Base-by-base conservation (phyloP, 2,113 vertebrate species). In the Corythornis vintsioides region DNA sequence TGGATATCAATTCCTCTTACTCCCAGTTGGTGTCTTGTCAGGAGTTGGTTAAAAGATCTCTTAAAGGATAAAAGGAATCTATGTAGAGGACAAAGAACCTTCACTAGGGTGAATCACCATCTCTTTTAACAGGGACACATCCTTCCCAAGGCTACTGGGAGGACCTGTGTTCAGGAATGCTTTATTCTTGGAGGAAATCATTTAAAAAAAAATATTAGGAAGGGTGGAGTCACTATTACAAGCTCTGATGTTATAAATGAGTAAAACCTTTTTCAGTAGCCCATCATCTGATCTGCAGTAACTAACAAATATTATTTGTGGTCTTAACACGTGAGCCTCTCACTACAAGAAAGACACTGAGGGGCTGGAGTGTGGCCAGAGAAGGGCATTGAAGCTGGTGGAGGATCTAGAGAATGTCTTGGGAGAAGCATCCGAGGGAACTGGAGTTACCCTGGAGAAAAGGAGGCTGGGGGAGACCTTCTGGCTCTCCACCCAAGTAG, bases 101-200 rank as follows among this genome's bases (percentile, higher is more conserved):
- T 94, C 48, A 43, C 3, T 43, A 45, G 78, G 61, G 43, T 92
- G 90, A 92, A 92, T 84, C 92, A 94, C 45, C 81, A 64, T 71
- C 65, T 95, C 21, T 25, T 91, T 48, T 81, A 42, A 60, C 1
- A 86, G 57, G 33, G 28, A 71, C 56, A 92, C 57, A 78, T 95
- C 91, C 91, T 94, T 90, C 77, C 81, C 83, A 64, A 65, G 69
- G 80, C 33, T 85, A 4, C 45, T 74, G 88, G 86, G 88, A 95
- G 79, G 83, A 88, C 64, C 47, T 74, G 80, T 75, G 86, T 13
- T 84, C 43, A 89, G 77, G 80, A 93, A 92, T 71, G 60, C 65
- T 90, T 96, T 94, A 88, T 86, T 92, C 89, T 71, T 74, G 38
- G 33, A 93, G 91, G 92, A 96, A 90, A 28, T 75, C 1, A 29